Evolutionary conservation across 2,888 invertebrate genomes (phyloP).

Genomic region (Phortica magna): DNA sequence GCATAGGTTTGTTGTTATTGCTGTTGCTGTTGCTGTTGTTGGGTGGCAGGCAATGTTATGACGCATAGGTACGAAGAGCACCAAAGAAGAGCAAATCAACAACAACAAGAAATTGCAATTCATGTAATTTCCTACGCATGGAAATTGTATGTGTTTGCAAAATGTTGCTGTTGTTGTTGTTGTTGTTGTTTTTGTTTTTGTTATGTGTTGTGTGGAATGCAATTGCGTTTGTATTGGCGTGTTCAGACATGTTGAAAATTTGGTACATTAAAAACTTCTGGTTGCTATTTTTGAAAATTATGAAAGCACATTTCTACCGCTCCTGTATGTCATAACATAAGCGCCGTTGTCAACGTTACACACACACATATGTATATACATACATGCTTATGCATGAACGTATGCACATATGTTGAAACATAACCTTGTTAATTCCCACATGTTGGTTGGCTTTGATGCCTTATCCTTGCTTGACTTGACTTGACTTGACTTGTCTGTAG

Average conservation of each 20-base stretch:
- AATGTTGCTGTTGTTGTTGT: constrained; percentile 17
- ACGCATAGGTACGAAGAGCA: too few species aligned
- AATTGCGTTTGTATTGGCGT: not conserved
- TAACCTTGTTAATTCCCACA: constrained; percentile 27
- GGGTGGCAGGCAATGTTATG: not conserved
- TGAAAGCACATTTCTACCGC: too few species aligned
- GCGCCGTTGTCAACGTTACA: constrained; percentile 1
- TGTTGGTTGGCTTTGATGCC: not conserved
- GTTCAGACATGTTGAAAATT: not conserved
- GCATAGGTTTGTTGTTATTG: constrained; percentile 31
- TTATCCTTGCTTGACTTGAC: constrained; percentile 6
- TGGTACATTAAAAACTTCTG: too few species aligned
- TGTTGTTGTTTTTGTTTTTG: too few species aligned
- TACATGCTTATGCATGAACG: too few species aligned
- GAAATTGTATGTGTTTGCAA: not conserved
- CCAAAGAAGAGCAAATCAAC: too few species aligned
- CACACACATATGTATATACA: too few species aligned
- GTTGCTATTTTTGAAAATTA: too few species aligned
- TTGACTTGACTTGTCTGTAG: constrained; percentile 14
- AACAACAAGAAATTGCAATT: too few species aligned
- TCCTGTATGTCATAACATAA: too few species aligned
- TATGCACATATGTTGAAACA: constrained; percentile 1
- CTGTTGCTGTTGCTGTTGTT: constrained; percentile 47
- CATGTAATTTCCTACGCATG: too few species aligned
- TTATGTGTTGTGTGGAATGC: not conserved